These are phyloP conservation scores for Cynopterus brachyotis DNA, from an alignment of 2,113 vertebrate species.

Conservation along the genomic window DNA sequence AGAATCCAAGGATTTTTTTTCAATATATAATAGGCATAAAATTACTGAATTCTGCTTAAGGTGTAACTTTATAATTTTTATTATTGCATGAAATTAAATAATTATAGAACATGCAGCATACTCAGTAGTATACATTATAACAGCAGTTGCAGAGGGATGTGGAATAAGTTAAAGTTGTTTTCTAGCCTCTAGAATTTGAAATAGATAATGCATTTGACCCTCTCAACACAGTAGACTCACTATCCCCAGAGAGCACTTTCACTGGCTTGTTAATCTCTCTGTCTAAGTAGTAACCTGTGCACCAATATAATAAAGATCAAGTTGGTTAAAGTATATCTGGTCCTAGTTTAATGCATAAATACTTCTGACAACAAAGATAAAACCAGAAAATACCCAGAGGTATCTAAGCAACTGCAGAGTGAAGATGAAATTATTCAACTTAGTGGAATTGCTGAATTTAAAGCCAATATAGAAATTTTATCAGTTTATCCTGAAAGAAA, in stretches of 20 bases:
- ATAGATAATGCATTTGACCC: slow-evolving; percentile 64
- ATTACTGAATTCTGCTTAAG: neutral
- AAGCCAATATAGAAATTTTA: slow-evolving; percentile 66
- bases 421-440: slow-evolving; percentile 75
- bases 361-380: slow-evolving; percentile 72
- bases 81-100: neutral
- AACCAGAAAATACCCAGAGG: slow-evolving; percentile 64
- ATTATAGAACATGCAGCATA: neutral
- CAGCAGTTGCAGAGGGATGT: neutral
- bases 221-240: slow-evolving; percentile 44
- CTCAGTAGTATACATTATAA: neutral
- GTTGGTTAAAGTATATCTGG: slow-evolving; percentile 64
- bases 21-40: neutral
- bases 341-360: slow-evolving; percentile 66
- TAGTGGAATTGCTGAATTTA: slow-evolving; percentile 69
- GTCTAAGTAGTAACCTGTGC: slow-evolving; percentile 67
- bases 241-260: slow-evolving; percentile 58
- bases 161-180: slow-evolving; percentile 50
- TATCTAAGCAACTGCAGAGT: slow-evolving; percentile 47
- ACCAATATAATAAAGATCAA: slow-evolving; percentile 70
- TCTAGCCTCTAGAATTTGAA: slow-evolving; percentile 51
- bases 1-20: neutral
- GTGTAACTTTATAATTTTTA: neutral
- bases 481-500: slow-evolving; percentile 75
- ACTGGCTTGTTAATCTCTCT: slow-evolving; percentile 69